Evolutionary conservation across 2,797 vertebrate species (phyloP).

Genomic region (Chiloscyllium punctatum): DNA sequence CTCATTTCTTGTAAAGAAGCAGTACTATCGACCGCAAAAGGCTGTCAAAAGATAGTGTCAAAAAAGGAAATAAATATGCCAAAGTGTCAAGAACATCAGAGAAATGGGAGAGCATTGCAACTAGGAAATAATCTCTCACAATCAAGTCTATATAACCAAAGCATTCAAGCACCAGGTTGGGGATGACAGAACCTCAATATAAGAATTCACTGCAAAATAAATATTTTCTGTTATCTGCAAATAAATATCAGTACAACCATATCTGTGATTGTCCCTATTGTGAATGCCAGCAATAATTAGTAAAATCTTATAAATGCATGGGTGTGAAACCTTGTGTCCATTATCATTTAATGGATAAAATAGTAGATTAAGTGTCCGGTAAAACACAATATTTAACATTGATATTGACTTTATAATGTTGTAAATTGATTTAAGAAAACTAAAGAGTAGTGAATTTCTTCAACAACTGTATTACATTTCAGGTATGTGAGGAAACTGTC

Average conservation of each 20-base stretch:
- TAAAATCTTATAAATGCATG: not conserved
- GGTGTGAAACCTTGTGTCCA: not conserved
- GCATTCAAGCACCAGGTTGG: not conserved
- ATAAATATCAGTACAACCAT: not conserved
- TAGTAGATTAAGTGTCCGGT: not conserved
- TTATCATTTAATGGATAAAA: not conserved
- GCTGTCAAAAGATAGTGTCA: constrained; percentile 28
- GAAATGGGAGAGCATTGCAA: not conserved
- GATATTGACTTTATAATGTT: not conserved
- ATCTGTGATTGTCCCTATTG: not conserved
- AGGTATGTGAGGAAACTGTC: not conserved
- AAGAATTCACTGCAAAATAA: not conserved
- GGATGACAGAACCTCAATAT: not conserved
- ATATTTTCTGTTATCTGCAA: not conserved
- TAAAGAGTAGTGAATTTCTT: not conserved
- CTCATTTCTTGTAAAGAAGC: not conserved
- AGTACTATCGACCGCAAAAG: not conserved
- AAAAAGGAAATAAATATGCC: not conserved
- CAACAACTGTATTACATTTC: not conserved
- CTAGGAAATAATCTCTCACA: not conserved
- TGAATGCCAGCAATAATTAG: not conserved
- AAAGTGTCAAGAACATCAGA: not conserved
- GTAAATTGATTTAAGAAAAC: not conserved
- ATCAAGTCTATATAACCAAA: not conserved
- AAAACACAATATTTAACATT: not conserved